Base-by-base conservation (phyloP, 2,797 vertebrate species). In the Pachyuromys duprasi region DNA sequence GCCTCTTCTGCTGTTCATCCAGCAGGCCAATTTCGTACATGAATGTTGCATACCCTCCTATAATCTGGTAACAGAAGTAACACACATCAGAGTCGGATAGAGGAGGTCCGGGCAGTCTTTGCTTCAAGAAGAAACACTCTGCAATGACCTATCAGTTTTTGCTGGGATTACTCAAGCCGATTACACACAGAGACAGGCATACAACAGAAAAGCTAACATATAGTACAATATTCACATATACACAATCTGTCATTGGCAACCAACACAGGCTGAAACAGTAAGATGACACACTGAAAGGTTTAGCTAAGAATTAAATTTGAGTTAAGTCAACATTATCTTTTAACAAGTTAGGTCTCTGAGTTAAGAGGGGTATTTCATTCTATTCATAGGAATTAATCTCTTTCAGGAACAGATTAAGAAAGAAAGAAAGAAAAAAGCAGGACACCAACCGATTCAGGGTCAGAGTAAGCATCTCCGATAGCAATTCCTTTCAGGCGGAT, bases 401-500 rank as follows among this genome's bases (percentile, higher is more conserved):
- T 49, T 62, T 62, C 49, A 60, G 49, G 62, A 39, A 62, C 55
- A 55, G 78, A 94, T 93, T 0, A 3, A 88, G 63, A 95, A 88
- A 45, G 45, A 45, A 45, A 45, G 49, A 49, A 49, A 49, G 49
- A 49, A 49, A 49, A 49, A 8, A 95, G 57, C 86, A 88, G 96
- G 96, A 67, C 69, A 97, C 98, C 8, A 96, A 99, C 99, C 96
- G 98, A 69, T 97, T 99, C 99, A 65, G 99, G 99, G 96, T 99
- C 99, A 97, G 98, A 99, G 62, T 99, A 98, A 0, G 98, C 99
- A 7, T 99, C 98, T 80, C 99, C 99, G 5, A 99, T 99, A 88
- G 98, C 99, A 97, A 99, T 98, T 74, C 99, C 99, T 97, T 98
- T 99, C 81, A 99, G 98, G 98, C 97, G 99, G 96, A 99, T 99